Base-by-base conservation (phyloP, 2,888 invertebrate species). In the Schrankia costaestrigalis region DNA sequence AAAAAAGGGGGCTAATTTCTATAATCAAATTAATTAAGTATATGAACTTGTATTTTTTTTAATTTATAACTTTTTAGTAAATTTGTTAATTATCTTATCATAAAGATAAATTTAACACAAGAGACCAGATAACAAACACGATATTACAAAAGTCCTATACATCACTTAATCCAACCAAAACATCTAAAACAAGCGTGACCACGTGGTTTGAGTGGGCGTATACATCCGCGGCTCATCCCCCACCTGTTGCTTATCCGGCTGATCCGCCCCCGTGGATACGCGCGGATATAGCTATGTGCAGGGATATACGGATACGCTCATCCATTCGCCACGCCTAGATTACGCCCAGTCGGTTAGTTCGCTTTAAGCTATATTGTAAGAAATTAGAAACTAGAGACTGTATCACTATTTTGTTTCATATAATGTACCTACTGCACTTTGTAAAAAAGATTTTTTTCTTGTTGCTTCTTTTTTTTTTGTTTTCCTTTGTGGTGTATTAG, bases 241-340 rank as follows among this genome's bases (percentile, higher is more conserved):
- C 81, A 89, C 89, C 87, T 89, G 89, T 89, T 86, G 86, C 68
- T 78, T 60, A 87, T 88, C 87, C 84, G 76, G 77, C 78, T 80
- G 80, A 84, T 83, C 84, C 80, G 80, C 82, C 83, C 74, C 65
- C 66, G 51, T 49, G 81, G 81, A 79, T 81, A 78, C 74, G 58
- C 66, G 62, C 73, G 79, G 80, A 78, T 79, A 78, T 76, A 66
- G 54, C 58, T 60, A 35, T 41, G 39, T 54, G 63, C 59, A 62
- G 63, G 70, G 67, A 69, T 68, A 67, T 61, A 57, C 64, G 70
- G 74, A 70, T 72, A 66, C 64, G 48, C 31, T 42, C 33, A 59
- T 65, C 74, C 67, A 59, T 9, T 40, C 54, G 76, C 71, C 82
- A 80, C 83, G 83, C 83, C 83, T 79, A 56, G 59, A n/a, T 56